Base-by-base conservation (phyloP, 2,888 invertebrate genomes). In the Sarcophaga subvicina region DNA sequence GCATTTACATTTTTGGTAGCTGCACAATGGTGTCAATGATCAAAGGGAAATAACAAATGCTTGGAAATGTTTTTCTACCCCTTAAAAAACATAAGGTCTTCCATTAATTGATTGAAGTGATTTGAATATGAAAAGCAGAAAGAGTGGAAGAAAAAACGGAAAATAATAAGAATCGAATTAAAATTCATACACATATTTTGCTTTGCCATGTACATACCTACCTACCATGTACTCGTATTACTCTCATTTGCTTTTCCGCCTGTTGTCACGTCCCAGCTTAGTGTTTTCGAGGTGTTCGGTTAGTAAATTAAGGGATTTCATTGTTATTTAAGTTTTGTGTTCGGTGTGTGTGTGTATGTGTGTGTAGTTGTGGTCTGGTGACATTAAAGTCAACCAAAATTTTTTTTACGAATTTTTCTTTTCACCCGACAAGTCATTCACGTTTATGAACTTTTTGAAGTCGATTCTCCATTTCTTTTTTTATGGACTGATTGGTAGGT, bases 261-360 rank as follows among this genome's bases (percentile, higher is more conserved):
- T 37, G 37, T 37, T 37, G 37, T 37, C 37, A 37, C 37, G 37
- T 37, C 37, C 37, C 37, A 37, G 37, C 37, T 37, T 37, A 37
- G 17, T 54, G 54, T 63, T 75, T 62, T 69, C 60, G 54, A 63
- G 63, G 49, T 70, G n/a, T 22, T 54, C 37, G 37, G n/a, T 49
- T 49, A 45, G 60, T 73, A 78, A 62, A 22, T 77, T 77, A 45
- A 73, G 73, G 72, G 78, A 78, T 70, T 75, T 70, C 54, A 54
- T 83, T 78, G 60, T 78, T 69, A 69, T 67, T 79, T 79, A 14
- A 37, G 25, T 45, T 73, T 54, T 54, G 54, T 54, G 4, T 54
- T 17, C 54, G 4, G 14, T 49, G 12, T 49, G 14, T 49, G 12
- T 49, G 37, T 37, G 37, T 37, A 6, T 37, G 8, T 37, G 37